Evolutionary conservation across 2,113 vertebrate species (phyloP).

Genomic region (Misgurnus mizolepis): DNA sequence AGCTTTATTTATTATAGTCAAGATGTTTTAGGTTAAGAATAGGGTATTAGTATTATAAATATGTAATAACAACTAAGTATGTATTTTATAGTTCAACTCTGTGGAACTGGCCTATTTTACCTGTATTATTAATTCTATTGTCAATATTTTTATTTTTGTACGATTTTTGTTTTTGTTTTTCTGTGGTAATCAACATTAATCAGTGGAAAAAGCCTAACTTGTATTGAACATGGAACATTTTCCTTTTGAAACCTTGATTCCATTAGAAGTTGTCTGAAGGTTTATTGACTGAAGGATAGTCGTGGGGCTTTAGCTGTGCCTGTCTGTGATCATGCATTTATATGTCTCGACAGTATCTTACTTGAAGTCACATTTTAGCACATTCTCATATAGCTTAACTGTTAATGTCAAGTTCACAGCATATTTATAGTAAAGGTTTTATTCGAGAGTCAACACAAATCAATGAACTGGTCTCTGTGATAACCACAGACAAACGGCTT

Average conservation of each 20-base stretch:
- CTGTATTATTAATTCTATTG: no score
- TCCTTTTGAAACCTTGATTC: neutral
- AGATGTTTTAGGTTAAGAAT: no score
- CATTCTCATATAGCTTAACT: neutral
- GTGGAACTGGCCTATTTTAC: no score
- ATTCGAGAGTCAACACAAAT: conserved; percentile 29
- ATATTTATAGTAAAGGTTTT: conserved; percentile 22
- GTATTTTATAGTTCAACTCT: no score
- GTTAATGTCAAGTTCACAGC: neutral
- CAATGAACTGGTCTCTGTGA: conserved; percentile 10
- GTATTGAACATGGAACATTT: neutral
- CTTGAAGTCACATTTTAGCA: neutral
- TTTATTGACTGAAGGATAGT: conserved; percentile 21
- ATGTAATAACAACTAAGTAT: no score
- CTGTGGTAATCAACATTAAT: neutral
- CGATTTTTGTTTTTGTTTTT: no score
- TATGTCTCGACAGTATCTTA: neutral
- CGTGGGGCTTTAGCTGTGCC: neutral
- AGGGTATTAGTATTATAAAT: no score
- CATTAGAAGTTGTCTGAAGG: neutral
- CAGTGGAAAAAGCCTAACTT: neutral
- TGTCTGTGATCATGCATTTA: neutral
- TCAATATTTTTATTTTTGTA: no score
- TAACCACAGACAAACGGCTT: conserved; percentile 28
- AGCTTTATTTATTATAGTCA: no score